These are phyloP conservation scores for Teleogryllus oceanicus DNA, from an alignment of 2,888 invertebrate genomes.

Conservation along the genomic window DNA sequence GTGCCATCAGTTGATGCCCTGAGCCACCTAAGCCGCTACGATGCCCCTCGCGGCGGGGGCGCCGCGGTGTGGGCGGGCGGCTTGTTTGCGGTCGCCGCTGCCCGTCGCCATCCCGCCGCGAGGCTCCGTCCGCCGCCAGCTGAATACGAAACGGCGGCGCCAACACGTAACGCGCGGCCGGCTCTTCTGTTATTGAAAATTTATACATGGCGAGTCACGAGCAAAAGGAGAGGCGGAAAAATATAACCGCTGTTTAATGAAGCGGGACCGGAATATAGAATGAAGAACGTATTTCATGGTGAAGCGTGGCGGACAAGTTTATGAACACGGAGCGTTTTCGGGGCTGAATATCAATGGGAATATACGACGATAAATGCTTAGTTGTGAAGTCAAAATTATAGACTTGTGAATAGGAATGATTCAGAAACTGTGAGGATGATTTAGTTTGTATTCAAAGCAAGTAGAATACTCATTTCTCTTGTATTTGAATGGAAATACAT, in stretches of 20 bases:
- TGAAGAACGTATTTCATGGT: background rate
- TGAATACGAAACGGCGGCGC: background rate
- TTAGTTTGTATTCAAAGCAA: background rate
- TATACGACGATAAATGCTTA: no score
- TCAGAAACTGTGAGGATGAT: no score
- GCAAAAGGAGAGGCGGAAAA: background rate
- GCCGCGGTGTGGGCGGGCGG: background rate
- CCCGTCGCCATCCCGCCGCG: background rate
- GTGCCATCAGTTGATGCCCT: no score
- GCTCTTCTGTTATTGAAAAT: background rate
- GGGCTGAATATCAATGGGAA: no score
- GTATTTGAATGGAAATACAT: no score
- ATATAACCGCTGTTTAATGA: constrained; percentile 7
- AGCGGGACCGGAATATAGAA: background rate
- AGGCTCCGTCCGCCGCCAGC: background rate
- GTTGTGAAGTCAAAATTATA: no score
- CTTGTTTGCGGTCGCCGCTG: background rate
- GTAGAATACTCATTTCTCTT: background rate
- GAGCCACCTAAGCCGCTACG: no score
- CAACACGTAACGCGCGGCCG: background rate
- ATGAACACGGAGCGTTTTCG: background rate
- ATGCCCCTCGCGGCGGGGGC: no score
- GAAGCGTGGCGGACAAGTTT: background rate
- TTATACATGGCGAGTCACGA: background rate
- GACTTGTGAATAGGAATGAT: no score